Evolutionary conservation across 2,888 invertebrate genomes (phyloP).

Genomic region (Drosophila pseudotalamancana): DNA sequence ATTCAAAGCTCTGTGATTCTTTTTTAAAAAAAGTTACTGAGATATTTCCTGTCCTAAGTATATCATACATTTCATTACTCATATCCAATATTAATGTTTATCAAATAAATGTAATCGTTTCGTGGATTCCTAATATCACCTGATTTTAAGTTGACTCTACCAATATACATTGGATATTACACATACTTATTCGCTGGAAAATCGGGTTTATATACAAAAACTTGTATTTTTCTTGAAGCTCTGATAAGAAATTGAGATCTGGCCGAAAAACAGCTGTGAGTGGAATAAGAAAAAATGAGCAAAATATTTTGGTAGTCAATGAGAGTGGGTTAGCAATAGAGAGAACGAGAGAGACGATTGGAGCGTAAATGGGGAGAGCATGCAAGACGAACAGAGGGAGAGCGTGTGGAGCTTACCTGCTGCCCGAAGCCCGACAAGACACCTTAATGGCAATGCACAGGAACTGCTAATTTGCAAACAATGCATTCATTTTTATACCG

Average conservation of each 20-base stretch:
- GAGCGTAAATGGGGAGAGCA: constrained; percentile 5
- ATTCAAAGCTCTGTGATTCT: no score
- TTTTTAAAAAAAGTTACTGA: no score
- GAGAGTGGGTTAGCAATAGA: constrained; percentile 6
- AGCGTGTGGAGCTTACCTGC: constrained; percentile 56
- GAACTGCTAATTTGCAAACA: constrained; percentile 47
- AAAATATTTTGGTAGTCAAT: constrained; percentile 35
- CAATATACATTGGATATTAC: neutral
- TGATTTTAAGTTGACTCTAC: constrained; percentile 1
- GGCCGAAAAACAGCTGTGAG: constrained; percentile 53
- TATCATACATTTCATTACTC: no score
- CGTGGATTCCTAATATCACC: neutral
- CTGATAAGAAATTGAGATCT: constrained; percentile 49
- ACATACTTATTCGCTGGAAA: constrained; percentile 13
- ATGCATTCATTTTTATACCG: constrained; percentile 32
- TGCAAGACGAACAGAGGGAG: constrained; percentile 35
- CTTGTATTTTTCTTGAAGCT: constrained; percentile 26
- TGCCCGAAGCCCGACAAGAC: constrained; percentile 60
- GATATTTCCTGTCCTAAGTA: no score
- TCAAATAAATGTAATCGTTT: neutral
- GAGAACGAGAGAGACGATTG: constrained; percentile 3
- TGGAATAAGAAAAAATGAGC: constrained; percentile 35
- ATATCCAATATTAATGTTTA: no score
- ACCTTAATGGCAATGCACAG: constrained; percentile 41
- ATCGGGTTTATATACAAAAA: constrained; percentile 12